Evolutionary conservation across 2,113 vertebrate species (phyloP).

Genomic region (Casuarius casuarius): DNA sequence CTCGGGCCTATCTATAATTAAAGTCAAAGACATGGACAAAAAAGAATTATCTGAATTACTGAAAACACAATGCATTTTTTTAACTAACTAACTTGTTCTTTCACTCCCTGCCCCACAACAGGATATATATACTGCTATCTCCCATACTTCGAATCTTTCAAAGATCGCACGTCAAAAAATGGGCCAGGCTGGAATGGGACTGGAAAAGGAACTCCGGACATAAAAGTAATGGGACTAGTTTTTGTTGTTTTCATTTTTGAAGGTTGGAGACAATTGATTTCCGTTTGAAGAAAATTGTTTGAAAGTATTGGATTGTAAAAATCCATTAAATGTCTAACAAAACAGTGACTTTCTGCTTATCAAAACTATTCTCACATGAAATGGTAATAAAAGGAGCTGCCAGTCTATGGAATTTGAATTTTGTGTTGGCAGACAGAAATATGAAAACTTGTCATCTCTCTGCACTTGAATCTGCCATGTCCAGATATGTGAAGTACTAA

Average conservation of each 20-base stretch:
- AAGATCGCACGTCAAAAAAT: not conserved
- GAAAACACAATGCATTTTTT: not conserved
- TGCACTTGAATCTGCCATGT: slow-evolving; percentile 70
- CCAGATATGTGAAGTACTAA: slow-evolving; percentile 72
- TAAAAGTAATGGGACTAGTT: not conserved
- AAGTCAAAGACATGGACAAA: not conserved
- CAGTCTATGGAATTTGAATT: slow-evolving; percentile 80
- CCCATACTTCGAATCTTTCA: not conserved
- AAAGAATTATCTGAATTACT: not conserved
- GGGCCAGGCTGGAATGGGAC: not conserved
- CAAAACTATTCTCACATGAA: slow-evolving; percentile 76
- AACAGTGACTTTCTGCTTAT: slow-evolving; percentile 67
- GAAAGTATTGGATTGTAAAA: slow-evolving; percentile 66
- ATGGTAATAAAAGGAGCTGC: slow-evolving; percentile 75
- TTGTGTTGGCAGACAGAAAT: slow-evolving; percentile 76
- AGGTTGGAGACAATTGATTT: slow-evolving; percentile 62
- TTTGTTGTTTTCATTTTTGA: slow-evolving; percentile 6
- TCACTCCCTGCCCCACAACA: not conserved
- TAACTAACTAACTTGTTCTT: not conserved
- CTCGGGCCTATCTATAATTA: not conserved
- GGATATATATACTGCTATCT: not conserved
- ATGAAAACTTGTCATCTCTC: slow-evolving; percentile 79
- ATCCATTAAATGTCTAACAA: slow-evolving; percentile 70
- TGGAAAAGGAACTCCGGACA: not conserved
- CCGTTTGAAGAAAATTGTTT: slow-evolving; percentile 51